Evolutionary conservation across 2,888 invertebrate genomes (phyloP), one percentile per base, ranked within the genome.

Genomic region (Volucella inanis): DNA sequence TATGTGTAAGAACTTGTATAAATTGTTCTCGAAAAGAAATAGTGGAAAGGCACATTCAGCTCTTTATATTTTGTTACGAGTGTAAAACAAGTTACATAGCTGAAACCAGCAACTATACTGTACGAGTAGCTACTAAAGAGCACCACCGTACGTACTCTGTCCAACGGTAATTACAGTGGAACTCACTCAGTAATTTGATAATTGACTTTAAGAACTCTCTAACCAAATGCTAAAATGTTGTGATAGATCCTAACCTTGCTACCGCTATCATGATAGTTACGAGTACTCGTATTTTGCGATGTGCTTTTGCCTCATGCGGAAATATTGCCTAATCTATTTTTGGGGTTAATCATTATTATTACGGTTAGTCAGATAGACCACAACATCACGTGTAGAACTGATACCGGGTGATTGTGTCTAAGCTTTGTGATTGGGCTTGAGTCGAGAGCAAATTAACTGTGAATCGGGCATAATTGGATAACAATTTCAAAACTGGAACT

Each of bases 181-280:
- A 78, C 77, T 67, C 67, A 68, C 67, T 72, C 61, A 67, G 78
- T 83, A 83, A 83, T 83, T 83, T 78, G 71, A 78, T 83, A 83
- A 83, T 83, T 78, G 54, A 68, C 78, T 83, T 78, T 67, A 54
- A 78, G 71, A 82, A 61, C 82, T 55, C 71, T 82, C 72, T 72
- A 72, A 61, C 61, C 77, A 78, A 82, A 82, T 77, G 67, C 65
- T 50, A 52, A 55, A 82, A 67, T 55, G 38, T 72, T 70, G 43
- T 67, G 76, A 70, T 70, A 55, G 71, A 77, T 67, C 59, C 59
- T 55, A 67, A 72, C 77, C 65, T 65, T 31, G 49, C 65, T 76
- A 57, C 76, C 18, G 70, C 18, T 65, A 57, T 39, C 14, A 31
- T 14, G n/a, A 50, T 64, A 14, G 10, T 39, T 55, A 31, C 31